Conservation (phyloP, 2,113 vertebrate genomes). For the Upupa epops region DNA sequence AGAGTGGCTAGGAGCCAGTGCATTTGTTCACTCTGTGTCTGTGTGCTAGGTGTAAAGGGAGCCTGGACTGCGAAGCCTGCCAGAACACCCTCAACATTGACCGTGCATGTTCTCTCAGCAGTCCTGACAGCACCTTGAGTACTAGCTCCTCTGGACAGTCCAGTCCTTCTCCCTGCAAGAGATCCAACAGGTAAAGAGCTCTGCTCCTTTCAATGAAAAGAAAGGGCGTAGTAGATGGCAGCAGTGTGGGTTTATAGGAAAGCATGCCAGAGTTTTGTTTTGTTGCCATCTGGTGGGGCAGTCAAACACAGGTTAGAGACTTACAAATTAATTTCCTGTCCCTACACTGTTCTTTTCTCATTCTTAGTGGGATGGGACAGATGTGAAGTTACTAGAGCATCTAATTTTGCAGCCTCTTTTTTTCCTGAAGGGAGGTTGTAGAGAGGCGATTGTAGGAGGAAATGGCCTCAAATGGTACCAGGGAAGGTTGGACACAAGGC, state of each 20-base stretch:
- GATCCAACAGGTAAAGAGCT: conserved; percentile 86
- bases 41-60: conserved; percentile 88
- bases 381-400: neutral
- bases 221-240: neutral
- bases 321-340: neutral
- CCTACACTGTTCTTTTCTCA: neutral
- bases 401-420: neutral
- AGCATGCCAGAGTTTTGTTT: neutral
- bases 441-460: too few relatives aligned
- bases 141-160: conserved; percentile 92
- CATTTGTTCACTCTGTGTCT: neutral
- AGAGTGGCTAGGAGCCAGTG: neutral
- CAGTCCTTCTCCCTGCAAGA: conserved; percentile 91
- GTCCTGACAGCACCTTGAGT: conserved; percentile 94
- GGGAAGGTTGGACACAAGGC: too few relatives aligned
- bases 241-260: neutral
- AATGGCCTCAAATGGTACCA: too few relatives aligned
- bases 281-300: neutral
- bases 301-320: neutral
- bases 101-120: conserved; percentile 94
- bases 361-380: neutral
- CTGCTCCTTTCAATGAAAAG: neutral
- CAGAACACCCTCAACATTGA: conserved; percentile 95
- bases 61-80: conserved; percentile 93
- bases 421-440: neutral